Conservation (phyloP, 2,113 vertebrate species). For the Meles meles region DNA sequence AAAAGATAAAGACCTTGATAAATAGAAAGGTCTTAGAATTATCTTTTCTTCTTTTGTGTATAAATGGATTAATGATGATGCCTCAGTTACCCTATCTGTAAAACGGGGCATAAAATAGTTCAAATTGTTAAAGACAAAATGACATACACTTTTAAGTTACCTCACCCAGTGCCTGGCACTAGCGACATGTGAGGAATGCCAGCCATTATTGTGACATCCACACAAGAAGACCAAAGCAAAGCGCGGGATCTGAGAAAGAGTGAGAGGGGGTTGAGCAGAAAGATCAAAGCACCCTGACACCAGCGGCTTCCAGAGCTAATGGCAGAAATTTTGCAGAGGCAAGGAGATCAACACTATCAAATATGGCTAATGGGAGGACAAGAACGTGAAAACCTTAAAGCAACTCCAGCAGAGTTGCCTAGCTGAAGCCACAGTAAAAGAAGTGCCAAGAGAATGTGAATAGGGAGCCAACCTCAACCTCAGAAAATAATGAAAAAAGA, state of each 20-base stretch:
- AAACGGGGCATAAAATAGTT: background rate
- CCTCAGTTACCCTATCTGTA: background rate
- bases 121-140: slow-evolving; percentile 1
- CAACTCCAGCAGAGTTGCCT: background rate
- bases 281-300: background rate
- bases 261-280: background rate
- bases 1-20: background rate
- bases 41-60: background rate
- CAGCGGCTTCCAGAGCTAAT: background rate
- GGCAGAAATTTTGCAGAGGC: background rate
- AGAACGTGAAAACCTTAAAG: background rate
- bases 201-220: background rate
- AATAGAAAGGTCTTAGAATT: background rate
- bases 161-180: background rate
- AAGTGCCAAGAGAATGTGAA: background rate
- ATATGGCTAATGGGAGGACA: background rate
- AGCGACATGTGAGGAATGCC: background rate
- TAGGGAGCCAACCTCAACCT: background rate
- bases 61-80: background rate
- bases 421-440: background rate
- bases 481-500: background rate
- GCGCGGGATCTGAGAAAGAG: background rate
- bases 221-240: background rate
- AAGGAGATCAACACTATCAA: background rate
- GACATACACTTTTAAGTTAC: background rate